Evolutionary conservation across 2,797 vertebrate genomes (phyloP).

Genomic region (Oreochromis grahami): DNA sequence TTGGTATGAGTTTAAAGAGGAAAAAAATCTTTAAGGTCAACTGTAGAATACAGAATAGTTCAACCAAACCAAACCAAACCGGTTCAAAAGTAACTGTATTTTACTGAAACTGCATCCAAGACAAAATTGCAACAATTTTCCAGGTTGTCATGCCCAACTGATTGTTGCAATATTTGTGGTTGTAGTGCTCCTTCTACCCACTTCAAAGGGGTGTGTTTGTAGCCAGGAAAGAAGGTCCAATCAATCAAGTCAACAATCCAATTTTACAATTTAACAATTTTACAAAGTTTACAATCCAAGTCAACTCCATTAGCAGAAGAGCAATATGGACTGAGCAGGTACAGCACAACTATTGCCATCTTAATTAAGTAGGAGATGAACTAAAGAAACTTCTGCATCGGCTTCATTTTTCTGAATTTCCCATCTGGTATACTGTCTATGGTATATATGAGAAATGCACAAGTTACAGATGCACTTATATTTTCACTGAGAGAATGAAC

Average conservation of each 20-base stretch:
- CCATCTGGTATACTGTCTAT: not conserved
- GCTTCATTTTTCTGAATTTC: not conserved
- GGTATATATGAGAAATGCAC: not conserved
- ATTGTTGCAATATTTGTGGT: not conserved
- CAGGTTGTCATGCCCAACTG: not conserved
- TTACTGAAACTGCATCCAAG: not conserved
- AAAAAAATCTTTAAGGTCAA: not conserved
- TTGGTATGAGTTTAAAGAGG: not conserved
- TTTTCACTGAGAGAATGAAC: conserved; percentile 12
- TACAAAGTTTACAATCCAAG: not conserved
- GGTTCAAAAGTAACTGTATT: not conserved
- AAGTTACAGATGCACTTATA: not conserved
- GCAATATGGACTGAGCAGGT: not conserved
- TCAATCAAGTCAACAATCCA: too few species aligned
- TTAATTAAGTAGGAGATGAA: not conserved
- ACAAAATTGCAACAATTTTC: not conserved
- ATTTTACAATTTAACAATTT: too few species aligned
- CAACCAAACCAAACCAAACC: not conserved
- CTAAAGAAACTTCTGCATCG: not conserved
- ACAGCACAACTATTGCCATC: not conserved
- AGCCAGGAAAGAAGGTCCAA: not conserved
- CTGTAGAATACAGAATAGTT: not conserved
- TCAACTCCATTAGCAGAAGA: not conserved
- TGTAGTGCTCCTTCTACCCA: not conserved
- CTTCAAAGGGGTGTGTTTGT: not conserved